Conservation (phyloP, 2,797 vertebrate genomes). For the Myotis findleyi region DNA sequence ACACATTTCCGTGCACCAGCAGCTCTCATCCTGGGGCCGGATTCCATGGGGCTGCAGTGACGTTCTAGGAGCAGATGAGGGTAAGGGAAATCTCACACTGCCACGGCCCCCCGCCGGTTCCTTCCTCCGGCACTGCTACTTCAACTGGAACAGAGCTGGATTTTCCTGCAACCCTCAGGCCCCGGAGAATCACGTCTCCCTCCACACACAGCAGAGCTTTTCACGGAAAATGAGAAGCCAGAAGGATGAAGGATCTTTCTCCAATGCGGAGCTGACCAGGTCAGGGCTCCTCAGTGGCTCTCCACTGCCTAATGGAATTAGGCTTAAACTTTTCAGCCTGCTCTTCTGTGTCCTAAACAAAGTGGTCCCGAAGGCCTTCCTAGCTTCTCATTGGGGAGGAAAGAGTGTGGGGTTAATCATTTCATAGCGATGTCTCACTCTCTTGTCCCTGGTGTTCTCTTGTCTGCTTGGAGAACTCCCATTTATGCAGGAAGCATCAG, state of each 20-base stretch:
- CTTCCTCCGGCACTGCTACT: conserved; percentile 29
- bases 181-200: neutral
- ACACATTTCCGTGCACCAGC: neutral
- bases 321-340: neutral
- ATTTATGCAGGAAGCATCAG: neutral
- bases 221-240: conserved; percentile 8
- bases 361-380: neutral
- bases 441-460: neutral
- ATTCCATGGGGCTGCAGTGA: neutral
- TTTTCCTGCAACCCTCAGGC: conserved; percentile 34
- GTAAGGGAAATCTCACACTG: neutral
- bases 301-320: neutral
- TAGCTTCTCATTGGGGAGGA: neutral
- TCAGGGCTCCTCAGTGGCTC: neutral
- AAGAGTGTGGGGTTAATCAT: neutral
- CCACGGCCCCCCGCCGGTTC: rapidly evolving
- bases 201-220: neutral
- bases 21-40: neutral
- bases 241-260: neutral
- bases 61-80: conserved; percentile 12
- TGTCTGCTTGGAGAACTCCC: neutral
- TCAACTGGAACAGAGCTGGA: neutral
- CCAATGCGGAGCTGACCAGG: neutral
- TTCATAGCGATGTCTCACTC: neutral
- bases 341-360: neutral